Conservation (phyloP, 2,888 invertebrate genomes). For the Aporophyla lueneburgensis region DNA sequence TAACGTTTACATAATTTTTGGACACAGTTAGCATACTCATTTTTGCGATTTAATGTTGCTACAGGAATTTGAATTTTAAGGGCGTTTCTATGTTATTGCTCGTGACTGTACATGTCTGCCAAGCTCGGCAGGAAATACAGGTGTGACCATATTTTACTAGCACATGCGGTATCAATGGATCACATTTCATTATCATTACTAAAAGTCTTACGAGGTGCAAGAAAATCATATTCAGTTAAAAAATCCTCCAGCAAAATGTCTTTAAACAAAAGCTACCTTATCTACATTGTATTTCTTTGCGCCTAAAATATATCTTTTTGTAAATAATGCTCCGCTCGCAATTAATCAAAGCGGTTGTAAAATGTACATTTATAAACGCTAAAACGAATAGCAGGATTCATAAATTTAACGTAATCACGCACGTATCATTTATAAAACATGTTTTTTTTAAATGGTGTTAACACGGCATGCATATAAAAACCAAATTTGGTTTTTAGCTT, state of each 20-base stretch:
- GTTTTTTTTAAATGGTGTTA: slow-evolving; percentile 22
- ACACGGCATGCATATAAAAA: background rate
- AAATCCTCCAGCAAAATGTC: background rate
- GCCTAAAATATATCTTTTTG: slow-evolving; percentile 40
- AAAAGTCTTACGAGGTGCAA: background rate
- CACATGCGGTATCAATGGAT: background rate
- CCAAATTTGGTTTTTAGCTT: background rate
- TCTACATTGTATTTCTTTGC: slow-evolving; percentile 33
- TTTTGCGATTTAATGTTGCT: no score
- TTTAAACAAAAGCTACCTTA: slow-evolving; percentile 18
- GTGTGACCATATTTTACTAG: no score
- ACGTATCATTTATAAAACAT: slow-evolving; percentile 22
- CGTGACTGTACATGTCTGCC: no score
- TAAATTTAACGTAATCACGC: slow-evolving; percentile 51
- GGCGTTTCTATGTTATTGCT: no score
- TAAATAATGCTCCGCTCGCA: slow-evolving; percentile 41
- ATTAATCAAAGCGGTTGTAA: slow-evolving; percentile 44
- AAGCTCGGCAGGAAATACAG: no score
- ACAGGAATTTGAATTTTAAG: no score
- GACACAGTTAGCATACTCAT: no score
- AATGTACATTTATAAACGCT: slow-evolving; percentile 38
- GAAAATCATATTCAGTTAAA: slow-evolving; percentile 13
- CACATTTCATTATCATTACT: background rate
- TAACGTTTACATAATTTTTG: no score
- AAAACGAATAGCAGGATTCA: slow-evolving; percentile 40